Evolutionary conservation across 2,888 invertebrate species (phyloP).

Genomic region (Cataglyphis livida): DNA sequence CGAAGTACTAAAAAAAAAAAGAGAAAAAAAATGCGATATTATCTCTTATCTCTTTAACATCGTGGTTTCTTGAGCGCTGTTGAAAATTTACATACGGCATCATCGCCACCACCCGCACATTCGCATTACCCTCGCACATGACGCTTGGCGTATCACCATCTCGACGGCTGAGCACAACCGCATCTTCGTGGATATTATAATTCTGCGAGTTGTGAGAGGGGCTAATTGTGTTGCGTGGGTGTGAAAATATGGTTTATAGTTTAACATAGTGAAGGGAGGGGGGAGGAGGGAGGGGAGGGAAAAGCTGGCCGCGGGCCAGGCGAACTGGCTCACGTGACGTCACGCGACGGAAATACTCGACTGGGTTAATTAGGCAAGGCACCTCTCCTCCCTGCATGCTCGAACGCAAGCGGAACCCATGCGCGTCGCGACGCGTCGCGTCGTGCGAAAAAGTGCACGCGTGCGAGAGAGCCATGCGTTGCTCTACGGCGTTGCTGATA

Average conservation of each 20-base stretch:
- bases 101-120: not conserved
- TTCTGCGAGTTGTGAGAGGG: conserved; percentile 76
- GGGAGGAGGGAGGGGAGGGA: conserved; percentile 64
- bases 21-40: not conserved
- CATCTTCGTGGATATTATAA: conserved; percentile 78
- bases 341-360: conserved; percentile 84
- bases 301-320: conserved; percentile 82
- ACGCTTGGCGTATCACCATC: not conserved
- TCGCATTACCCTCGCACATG: not conserved
- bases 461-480: not conserved
- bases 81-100: not conserved
- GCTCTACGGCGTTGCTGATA: not conserved
- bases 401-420: conserved; percentile 81
- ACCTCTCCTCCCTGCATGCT: conserved; percentile 79
- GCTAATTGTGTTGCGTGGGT: conserved; percentile 85
- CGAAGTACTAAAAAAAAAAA: not conserved
- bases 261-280: conserved; percentile 78
- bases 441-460: not conserved
- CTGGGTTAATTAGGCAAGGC: conserved; percentile 84
- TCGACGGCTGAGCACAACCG: not conserved
- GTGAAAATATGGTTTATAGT: conserved; percentile 85
- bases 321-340: conserved; percentile 85
- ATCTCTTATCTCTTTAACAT: not conserved
- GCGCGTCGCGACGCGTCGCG: conserved; percentile 78
- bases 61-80: not conserved